phyloP scores from a whole-genome alignment of 2,888 invertebrate genomes.

The Muscina levida region DNA sequence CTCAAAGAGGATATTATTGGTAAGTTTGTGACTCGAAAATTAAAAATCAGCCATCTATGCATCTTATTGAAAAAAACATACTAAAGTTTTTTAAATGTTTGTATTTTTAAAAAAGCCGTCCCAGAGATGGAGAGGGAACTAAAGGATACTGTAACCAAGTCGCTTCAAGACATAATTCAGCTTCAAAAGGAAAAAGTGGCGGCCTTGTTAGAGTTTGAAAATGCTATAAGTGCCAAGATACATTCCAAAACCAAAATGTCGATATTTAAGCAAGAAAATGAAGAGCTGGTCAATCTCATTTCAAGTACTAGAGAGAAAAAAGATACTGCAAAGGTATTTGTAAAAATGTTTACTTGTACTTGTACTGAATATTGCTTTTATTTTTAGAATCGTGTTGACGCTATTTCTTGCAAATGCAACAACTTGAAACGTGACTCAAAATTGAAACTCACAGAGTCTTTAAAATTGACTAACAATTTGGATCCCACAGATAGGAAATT shows the following conservation, averaged over 20 bases:
- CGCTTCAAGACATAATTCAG: conserved; percentile 72
- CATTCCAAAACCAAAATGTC: conserved; percentile 70
- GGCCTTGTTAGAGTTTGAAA: conserved; percentile 71
- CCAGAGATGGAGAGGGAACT: conserved; percentile 72
- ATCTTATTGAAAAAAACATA: no score
- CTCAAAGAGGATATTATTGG: conserved; percentile 4
- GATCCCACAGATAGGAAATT: conserved; percentile 83
- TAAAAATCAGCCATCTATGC: no score
- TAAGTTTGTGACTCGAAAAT: neutral
- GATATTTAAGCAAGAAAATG: conserved; percentile 71
- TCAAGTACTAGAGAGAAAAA: conserved; percentile 70
- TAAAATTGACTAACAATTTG: conserved; percentile 81
- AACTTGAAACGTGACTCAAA: conserved; percentile 80
- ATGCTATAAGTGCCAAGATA: conserved; percentile 71
- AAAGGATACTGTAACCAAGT: conserved; percentile 65
- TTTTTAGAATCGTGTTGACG: conserved; percentile 77
- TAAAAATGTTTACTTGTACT: no score
- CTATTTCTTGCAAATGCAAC: conserved; percentile 76
- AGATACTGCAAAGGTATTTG: conserved; percentile 72
- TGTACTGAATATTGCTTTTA: neutral
- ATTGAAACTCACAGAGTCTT: conserved; percentile 81
- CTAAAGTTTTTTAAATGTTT: neutral
- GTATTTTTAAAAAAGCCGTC: conserved; percentile 50
- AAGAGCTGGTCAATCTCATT: conserved; percentile 68
- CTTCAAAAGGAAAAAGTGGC: conserved; percentile 73